These are phyloP conservation scores for Harpalus rufipes DNA, from an alignment of 2,888 invertebrate genomes.

Conservation along the genomic window DNA sequence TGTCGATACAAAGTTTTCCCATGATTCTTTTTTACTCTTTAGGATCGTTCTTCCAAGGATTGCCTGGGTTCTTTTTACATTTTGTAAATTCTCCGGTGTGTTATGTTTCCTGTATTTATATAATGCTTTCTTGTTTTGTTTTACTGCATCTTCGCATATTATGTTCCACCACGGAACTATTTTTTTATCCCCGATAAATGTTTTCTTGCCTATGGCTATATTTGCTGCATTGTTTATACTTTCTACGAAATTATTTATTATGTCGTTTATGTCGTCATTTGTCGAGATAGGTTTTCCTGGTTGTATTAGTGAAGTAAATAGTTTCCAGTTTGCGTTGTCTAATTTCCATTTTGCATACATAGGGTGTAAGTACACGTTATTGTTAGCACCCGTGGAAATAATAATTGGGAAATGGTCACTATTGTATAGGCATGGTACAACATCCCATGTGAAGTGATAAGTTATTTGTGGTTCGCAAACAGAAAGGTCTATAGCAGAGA, in stretches of 20 bases:
- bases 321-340: not conserved
- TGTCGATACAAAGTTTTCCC: not conserved
- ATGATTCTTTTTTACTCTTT: conserved; percentile 7
- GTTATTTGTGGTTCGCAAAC: not conserved
- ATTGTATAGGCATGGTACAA: not conserved
- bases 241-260: no score
- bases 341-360: not conserved
- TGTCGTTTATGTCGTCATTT: no score
- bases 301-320: not conserved
- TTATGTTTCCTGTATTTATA: not conserved
- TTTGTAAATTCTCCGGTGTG: not conserved
- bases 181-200: no score
- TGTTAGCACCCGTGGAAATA: not conserved
- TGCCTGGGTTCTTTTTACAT: not conserved
- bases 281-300: not conserved
- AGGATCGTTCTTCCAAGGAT: conserved; percentile 13
- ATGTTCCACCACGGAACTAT: no score
- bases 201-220: no score
- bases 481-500: not conserved
- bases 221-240: no score
- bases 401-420: not conserved
- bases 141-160: not conserved
- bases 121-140: not conserved
- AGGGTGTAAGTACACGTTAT: not conserved
- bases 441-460: not conserved